phyloP scores from a whole-genome alignment of 2,113 vertebrate species.

The Gavia stellata region DNA sequence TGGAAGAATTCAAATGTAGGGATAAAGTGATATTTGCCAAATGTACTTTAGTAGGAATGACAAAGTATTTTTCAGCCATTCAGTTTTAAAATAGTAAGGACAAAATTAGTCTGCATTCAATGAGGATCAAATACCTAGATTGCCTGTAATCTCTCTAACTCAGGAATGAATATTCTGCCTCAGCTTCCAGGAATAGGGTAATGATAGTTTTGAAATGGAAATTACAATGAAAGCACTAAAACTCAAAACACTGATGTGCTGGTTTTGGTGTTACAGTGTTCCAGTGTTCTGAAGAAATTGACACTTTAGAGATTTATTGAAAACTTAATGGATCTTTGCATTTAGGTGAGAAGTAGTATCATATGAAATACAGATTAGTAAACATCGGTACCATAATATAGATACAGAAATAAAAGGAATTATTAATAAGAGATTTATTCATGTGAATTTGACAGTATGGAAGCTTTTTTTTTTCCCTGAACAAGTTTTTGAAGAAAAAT shows the following conservation, averaged over 20 bases:
- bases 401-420: not conserved
- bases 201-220: not conserved
- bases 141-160: not conserved
- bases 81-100: not conserved
- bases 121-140: not conserved
- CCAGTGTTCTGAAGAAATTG: not conserved
- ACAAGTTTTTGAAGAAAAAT: not conserved
- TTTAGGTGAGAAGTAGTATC: not conserved
- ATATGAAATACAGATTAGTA: not conserved
- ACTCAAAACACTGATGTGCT: not conserved
- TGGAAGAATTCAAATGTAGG: not conserved
- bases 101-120: not conserved
- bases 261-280: not conserved
- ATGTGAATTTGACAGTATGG: not conserved
- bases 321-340: not conserved
- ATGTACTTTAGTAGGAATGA: not conserved
- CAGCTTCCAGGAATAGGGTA: not conserved
- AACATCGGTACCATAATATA: not conserved
- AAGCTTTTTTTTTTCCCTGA: not conserved
- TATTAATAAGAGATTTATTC: not conserved
- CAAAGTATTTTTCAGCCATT: not conserved
- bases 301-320: not conserved
- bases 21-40: not conserved
- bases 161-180: not conserved
- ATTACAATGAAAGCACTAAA: not conserved